These are phyloP conservation scores for Holocentrus rufus DNA, from an alignment of 2,797 vertebrate genomes.

Conservation along the genomic window DNA sequence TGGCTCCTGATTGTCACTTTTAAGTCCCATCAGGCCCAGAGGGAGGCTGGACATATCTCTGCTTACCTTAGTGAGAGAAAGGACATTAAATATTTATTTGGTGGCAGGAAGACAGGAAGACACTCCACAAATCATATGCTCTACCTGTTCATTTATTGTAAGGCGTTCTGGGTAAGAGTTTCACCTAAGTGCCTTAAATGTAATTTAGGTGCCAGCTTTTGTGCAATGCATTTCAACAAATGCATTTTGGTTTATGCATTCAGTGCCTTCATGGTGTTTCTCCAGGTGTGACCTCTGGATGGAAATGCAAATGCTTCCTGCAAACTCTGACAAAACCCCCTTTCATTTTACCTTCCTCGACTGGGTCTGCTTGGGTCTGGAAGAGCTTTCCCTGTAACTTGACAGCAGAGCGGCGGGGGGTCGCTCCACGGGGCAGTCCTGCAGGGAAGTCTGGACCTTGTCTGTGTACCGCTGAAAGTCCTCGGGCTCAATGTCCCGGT, in stretches of 20 bases:
- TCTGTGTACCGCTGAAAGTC: slow-evolving; percentile 95
- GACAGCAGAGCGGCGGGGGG: slow-evolving; percentile 84
- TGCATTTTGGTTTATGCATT: not conserved
- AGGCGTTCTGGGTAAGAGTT: not conserved
- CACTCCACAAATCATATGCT: too few relatives aligned
- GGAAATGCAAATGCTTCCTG: not conserved
- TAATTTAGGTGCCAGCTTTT: not conserved
- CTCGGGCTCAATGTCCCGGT: slow-evolving; percentile 93
- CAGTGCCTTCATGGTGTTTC: too few relatives aligned
- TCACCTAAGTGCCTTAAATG: not conserved
- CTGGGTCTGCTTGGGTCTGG: slow-evolving; percentile 80
- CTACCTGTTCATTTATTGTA: too few relatives aligned
- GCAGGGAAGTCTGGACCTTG: slow-evolving; percentile 88
- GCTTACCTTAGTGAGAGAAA: slow-evolving; percentile 78
- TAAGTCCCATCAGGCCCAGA: slow-evolving; percentile 75
- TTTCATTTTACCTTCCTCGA: slow-evolving; percentile 84
- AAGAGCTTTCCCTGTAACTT: slow-evolving; percentile 81
- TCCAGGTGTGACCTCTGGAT: too few relatives aligned
- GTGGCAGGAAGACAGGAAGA: slow-evolving; percentile 1
- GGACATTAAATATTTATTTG: not conserved
- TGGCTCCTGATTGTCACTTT: slow-evolving; percentile 72
- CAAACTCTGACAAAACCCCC: not conserved
- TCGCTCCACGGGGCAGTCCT: slow-evolving; percentile 91
- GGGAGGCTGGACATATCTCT: slow-evolving; percentile 82
- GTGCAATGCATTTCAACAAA: not conserved